Evolutionary conservation across 2,113 vertebrate species (phyloP).

Genomic region (Telmatochromis brachygnathus): DNA sequence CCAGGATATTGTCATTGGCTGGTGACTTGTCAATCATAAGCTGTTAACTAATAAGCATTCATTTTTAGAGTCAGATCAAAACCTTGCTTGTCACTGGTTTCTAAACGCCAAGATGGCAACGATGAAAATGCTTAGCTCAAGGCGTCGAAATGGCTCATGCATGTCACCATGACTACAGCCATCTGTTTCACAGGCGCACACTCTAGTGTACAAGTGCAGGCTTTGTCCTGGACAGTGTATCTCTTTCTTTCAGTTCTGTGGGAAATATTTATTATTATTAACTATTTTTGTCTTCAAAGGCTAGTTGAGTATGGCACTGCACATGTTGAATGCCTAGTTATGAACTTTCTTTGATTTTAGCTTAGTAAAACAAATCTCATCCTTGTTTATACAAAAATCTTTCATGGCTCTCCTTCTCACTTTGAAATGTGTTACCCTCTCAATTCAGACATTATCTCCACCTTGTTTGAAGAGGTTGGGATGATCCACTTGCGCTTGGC

Average conservation of each 20-base stretch:
- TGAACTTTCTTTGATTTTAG: constrained; percentile 16
- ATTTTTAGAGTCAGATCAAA: background rate
- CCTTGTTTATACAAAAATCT: background rate
- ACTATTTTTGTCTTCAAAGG: background rate
- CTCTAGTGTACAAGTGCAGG: background rate
- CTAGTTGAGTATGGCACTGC: background rate
- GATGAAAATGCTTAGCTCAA: background rate
- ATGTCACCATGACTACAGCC: background rate
- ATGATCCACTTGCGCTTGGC: background rate
- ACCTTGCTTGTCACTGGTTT: background rate
- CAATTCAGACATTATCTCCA: background rate
- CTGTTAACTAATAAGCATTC: background rate
- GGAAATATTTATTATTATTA: background rate
- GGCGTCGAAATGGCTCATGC: background rate
- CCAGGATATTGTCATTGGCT: background rate
- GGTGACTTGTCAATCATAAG: background rate
- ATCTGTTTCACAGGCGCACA: background rate
- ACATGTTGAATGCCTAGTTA: constrained; percentile 40
- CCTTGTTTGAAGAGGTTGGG: background rate
- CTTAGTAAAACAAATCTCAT: background rate
- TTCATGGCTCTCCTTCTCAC: background rate
- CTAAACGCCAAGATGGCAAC: background rate
- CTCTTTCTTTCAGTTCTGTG: background rate
- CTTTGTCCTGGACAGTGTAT: background rate
- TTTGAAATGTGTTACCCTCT: background rate